phyloP scores from a whole-genome alignment of 2,113 vertebrate species.

The Thamnophis sirtalis region DNA sequence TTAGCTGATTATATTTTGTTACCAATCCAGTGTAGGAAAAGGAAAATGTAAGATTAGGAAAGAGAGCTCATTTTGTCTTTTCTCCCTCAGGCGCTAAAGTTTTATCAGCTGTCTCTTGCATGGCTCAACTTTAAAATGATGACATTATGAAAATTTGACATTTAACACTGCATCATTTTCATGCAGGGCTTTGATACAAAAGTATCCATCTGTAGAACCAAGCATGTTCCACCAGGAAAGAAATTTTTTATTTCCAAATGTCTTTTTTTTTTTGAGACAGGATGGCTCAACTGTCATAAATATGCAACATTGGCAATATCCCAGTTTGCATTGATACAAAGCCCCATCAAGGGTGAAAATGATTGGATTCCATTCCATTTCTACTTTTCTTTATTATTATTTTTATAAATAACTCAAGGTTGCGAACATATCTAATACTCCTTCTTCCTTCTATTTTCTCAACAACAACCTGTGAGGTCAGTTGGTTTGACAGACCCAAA shows the following conservation, averaged over 20 bases:
- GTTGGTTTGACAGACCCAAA: not conserved
- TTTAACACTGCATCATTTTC: slow-evolving; percentile 2
- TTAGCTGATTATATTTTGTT: not conserved
- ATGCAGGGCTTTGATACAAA: not conserved
- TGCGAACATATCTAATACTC: not conserved
- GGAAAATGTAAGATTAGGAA: not conserved
- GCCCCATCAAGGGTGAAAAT: not conserved
- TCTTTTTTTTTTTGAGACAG: not conserved
- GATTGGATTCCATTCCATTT: not conserved
- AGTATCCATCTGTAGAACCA: not conserved
- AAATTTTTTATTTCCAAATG: not conserved
- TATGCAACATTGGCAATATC: not conserved
- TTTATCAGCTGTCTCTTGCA: not conserved
- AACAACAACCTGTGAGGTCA: not conserved
- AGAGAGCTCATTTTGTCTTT: not conserved
- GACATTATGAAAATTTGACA: slow-evolving; percentile 16
- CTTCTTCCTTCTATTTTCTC: not conserved
- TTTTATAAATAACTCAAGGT: not conserved
- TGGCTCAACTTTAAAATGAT: slow-evolving; percentile 20
- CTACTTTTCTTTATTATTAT: not conserved
- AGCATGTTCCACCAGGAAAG: not conserved
- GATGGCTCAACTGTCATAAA: not conserved
- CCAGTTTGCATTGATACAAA: not conserved
- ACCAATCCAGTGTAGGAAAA: not conserved
- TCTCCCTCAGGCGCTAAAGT: not conserved